phyloP scores from a whole-genome alignment of 2,888 invertebrate species.

The Galeruca laticollis region DNA sequence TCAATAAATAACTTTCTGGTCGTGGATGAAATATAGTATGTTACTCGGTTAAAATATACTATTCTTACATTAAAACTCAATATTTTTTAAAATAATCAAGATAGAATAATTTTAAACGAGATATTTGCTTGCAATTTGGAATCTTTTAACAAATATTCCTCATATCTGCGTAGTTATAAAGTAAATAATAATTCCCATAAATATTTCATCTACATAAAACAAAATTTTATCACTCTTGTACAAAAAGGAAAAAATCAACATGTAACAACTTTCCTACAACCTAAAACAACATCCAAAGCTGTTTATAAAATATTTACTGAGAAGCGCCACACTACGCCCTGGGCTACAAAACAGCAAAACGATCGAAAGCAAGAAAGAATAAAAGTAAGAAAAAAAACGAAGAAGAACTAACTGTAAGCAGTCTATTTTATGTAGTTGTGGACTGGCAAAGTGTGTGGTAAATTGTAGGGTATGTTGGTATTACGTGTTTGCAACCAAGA shows the following conservation, averaged over 20 bases:
- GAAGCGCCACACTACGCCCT: slow-evolving; percentile 7
- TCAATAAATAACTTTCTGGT: no score
- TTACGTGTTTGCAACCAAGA: slow-evolving; percentile 38
- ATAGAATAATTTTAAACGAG: no score
- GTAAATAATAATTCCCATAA: not conserved
- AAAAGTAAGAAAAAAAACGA: slow-evolving; percentile 34
- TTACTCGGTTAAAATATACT: no score
- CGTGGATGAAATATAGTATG: no score
- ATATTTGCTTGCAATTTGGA: no score
- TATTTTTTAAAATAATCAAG: no score
- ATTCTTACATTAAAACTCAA: no score
- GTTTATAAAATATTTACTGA: slow-evolving; percentile 21
- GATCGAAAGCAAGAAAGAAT: slow-evolving; percentile 15
- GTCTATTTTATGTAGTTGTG: slow-evolving; percentile 42
- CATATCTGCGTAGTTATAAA: no score
- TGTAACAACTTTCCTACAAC: slow-evolving; percentile 1
- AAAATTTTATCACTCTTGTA: not conserved
- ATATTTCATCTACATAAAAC: not conserved
- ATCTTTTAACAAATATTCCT: no score
- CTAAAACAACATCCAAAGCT: slow-evolving; percentile 2
- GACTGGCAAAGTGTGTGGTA: slow-evolving; percentile 40
- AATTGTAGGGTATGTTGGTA: slow-evolving; percentile 39
- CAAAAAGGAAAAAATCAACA: not conserved
- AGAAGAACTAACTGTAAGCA: slow-evolving; percentile 20
- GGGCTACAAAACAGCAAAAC: slow-evolving; percentile 17